Evolutionary conservation across 23 tunicate species (phyloP), one percentile per base, ranked within the genome.

Genomic region (Halocynthia aurantium): DNA sequence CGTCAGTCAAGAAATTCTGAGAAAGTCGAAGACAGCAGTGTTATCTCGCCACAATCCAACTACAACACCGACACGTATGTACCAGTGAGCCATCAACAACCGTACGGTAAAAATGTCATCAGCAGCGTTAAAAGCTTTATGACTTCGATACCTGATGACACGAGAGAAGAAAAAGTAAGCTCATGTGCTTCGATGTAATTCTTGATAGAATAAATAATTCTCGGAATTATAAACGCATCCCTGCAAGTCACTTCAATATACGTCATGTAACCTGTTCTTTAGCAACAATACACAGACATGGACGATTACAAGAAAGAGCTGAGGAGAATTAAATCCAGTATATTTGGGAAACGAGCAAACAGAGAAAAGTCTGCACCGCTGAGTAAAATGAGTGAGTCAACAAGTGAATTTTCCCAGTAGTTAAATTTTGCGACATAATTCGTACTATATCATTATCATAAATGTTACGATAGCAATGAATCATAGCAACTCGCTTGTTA

Each of bases 61-160:
- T 56, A 62, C 15, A 74, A 74, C 22, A 53, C 13, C 0, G 78
- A 64, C 1, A 65, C 55, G 20, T 19, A 13, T 21, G 64, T 22
- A 51, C 56, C 56, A 5, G 55, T 51, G 4, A 13, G 64, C 10
- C 78, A 74, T 19, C 44, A 31, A 31, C 44, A 31, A 31, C 44
- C 44, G 44, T 64, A 74, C 6, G 57, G 78, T 54, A 89, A 84
- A 75, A 55, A 73, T 40, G 83, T 89, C 12, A 80, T 89, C 7
- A 89, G 77, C 82, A 84, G 96, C 62, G 88, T 89, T n/a, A 84
- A 89, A 69, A 89, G 96, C 82, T 89, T 89, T 60, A 89, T 89
- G 96, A 89, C 96, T 11, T 89, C 96, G 8, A 84, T 89, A 22
- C 89, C 88, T 52, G 96, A 89, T 21, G 85, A 84, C 7, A 65